Conservation (phyloP, 2,113 vertebrate genomes). For the Nicator chloris region DNA sequence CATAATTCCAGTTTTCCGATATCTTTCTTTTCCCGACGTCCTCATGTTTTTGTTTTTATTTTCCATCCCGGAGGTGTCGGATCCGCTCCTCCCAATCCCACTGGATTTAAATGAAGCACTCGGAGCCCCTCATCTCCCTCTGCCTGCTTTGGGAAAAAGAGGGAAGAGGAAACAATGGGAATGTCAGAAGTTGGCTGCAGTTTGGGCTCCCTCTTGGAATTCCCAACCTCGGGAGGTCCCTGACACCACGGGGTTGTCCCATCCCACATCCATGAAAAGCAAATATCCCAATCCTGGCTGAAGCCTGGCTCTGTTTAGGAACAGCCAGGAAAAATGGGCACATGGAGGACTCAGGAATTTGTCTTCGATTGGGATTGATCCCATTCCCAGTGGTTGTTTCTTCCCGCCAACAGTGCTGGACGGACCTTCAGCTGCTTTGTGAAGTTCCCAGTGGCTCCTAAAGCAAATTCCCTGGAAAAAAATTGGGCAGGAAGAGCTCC, state of each 20-base stretch:
- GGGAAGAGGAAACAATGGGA: neutral
- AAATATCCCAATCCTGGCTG: neutral
- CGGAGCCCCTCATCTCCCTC: slow-evolving; percentile 6
- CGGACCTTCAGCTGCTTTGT: neutral
- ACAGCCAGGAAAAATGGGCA: neutral
- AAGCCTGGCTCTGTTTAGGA: neutral
- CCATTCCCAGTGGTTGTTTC: neutral
- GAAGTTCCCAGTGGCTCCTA: neutral
- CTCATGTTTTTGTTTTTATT: neutral
- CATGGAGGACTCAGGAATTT: accelerated
- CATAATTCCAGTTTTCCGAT: neutral
- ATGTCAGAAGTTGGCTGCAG: neutral
- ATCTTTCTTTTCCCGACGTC: neutral
- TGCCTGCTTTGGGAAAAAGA: neutral
- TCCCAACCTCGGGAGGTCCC: neutral
- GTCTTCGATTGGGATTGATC: neutral
- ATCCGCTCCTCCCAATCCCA: accelerated
- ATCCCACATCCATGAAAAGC: neutral
- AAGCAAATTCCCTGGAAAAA: neutral
- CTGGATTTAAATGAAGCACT: neutral
- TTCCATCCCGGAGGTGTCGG: neutral
- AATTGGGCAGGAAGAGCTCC: neutral
- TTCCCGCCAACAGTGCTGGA: neutral
- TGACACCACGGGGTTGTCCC: neutral
- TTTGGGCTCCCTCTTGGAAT: neutral